Evolutionary conservation across 2,797 vertebrate species (phyloP), one percentile per base, ranked within the genome.

Genomic region (Danio jaintianensis): DNA sequence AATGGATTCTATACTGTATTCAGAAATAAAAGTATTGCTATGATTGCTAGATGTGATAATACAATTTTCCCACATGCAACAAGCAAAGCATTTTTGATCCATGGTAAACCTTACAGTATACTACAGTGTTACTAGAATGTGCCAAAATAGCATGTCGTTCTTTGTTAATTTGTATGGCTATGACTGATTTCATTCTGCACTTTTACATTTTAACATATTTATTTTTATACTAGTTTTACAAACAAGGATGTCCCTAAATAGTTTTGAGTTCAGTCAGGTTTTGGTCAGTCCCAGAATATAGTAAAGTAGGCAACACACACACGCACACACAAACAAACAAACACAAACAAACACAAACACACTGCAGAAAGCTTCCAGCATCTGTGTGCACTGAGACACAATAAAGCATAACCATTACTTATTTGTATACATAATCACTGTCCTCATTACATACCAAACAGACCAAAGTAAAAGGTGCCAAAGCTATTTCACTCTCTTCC

Each of bases 401-500:
- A 43, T 43, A 74, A 15, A 61, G 43, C 6, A 38, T 18, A 40
- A 38, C 11, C 22, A 74, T 62, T 74, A 58, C 48, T 61, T 42
- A 74, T 61, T 18, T 16, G 18, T 47, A 59, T 15, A 58, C 3
- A 4, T 13, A 36, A 45, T 2, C 13, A 47, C 53, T 62, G 16
- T 18, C 12, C 36, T 78, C 40, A 78, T 70, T 66, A 48, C 55
- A 59, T 43, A 59, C 29, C 43, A 69, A 76, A 66, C 38, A 53
- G 6, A 62, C 10, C 15, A 53, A 38, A 67, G 16, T 70, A 5
- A 20, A 40, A n/a, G 45, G 16, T 16, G 50, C 4, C 38, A 0
- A 61, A 70, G 58, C 11, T 48, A 53, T 75, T 72, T n/a, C 13
- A 15, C 82, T 15, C 79, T 40, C 47, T 68, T 82, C 40, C 81